Evolutionary conservation across 2,797 vertebrate genomes (phyloP).

Genomic region (Pteronotus mesoamericanus): DNA sequence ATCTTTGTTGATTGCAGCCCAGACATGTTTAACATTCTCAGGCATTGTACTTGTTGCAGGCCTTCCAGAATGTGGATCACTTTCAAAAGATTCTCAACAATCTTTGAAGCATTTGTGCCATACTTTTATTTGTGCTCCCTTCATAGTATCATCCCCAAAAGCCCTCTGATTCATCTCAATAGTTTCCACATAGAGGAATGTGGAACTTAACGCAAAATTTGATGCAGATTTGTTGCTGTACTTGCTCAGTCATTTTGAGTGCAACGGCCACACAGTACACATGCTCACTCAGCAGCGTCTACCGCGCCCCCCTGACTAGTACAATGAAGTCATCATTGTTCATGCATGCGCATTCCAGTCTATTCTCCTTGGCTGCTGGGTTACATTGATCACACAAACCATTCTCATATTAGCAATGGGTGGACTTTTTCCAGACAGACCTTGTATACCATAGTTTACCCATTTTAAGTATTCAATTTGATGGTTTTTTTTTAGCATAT

Average conservation of each 20-base stretch:
- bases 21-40: too few relatives aligned
- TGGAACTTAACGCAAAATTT: not conserved
- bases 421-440: not conserved
- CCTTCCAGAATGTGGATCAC: too few relatives aligned
- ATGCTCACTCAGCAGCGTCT: not conserved
- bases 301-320: not conserved
- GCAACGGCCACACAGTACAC: not conserved
- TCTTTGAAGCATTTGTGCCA: too few relatives aligned
- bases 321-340: not conserved
- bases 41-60: too few relatives aligned
- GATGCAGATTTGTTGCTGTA: not conserved
- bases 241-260: not conserved
- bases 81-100: too few relatives aligned
- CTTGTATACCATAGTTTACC: not conserved
- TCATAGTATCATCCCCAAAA: not conserved
- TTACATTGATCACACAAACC: not conserved
- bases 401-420: not conserved
- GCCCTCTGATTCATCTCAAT: not conserved
- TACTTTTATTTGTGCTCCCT: not conserved
- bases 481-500: not conserved
- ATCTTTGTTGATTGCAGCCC: too few relatives aligned
- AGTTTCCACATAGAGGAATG: not conserved
- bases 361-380: not conserved
- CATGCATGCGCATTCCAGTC: not conserved
- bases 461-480: not conserved